Conservation (phyloP, 2,888 invertebrate genomes). For the Cantharis lateralis region DNA sequence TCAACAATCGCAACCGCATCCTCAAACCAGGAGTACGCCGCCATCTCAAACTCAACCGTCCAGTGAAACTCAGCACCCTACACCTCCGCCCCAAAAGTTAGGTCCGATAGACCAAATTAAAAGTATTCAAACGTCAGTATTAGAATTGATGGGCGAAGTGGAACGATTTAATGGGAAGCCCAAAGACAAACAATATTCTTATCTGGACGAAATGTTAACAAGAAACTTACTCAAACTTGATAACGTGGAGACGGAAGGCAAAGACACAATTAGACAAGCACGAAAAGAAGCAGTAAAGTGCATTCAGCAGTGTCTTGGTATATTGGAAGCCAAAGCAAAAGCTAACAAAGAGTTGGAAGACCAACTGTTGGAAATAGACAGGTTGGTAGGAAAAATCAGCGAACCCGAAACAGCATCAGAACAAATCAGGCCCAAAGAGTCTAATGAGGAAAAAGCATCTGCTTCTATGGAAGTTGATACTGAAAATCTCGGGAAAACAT, state of each 20-base stretch:
- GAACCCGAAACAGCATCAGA: slow-evolving; percentile 11
- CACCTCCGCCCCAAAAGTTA: slow-evolving; percentile 50
- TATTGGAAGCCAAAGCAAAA: slow-evolving; percentile 78
- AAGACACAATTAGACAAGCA: slow-evolving; percentile 84
- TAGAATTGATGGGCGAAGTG: slow-evolving; percentile 76
- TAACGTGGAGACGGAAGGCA: slow-evolving; percentile 90
- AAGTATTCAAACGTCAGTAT: slow-evolving; percentile 78
- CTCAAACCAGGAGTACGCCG: slow-evolving; percentile 40
- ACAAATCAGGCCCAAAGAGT: background rate
- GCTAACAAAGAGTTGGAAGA: slow-evolving; percentile 43
- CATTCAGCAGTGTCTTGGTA: slow-evolving; percentile 84
- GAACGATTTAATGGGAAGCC: slow-evolving; percentile 72
- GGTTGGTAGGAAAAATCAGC: slow-evolving; percentile 16
- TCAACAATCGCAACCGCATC: slow-evolving; percentile 43
- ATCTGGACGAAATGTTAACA: slow-evolving; percentile 94
- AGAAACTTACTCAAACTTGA: slow-evolving; percentile 89
- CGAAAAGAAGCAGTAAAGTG: slow-evolving; percentile 86
- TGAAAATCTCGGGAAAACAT: background rate
- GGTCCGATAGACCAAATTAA: slow-evolving; percentile 80
- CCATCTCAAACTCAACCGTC: slow-evolving; percentile 44
- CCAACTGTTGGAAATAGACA: slow-evolving; percentile 31
- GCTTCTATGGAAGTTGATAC: background rate
- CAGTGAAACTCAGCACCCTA: slow-evolving; percentile 41
- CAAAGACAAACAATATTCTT: slow-evolving; percentile 83
- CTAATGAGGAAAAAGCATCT: slow-evolving; percentile 8